Evolutionary conservation across 53 echinoderm and acorn worm genomes (phyloP).

Genomic region (Holothuria scabra): DNA sequence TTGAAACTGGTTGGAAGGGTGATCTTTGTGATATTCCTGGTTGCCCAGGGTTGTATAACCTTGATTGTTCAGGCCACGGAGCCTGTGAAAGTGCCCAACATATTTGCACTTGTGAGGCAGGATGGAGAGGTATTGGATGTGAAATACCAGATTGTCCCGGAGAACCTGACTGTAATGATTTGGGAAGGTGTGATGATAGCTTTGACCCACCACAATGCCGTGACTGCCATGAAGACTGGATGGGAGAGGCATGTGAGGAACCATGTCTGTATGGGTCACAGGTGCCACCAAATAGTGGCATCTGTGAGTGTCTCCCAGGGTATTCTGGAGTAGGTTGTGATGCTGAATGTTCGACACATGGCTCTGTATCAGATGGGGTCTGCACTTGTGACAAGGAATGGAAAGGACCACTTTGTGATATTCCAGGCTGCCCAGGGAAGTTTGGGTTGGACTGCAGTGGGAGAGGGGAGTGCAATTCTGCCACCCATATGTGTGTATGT

Average conservation of each 20-base stretch:
- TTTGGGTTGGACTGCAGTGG: constrained; percentile 72
- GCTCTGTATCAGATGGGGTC: constrained; percentile 58
- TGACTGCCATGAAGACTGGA: constrained; percentile 80
- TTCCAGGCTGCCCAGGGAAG: constrained; percentile 78
- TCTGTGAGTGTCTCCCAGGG: constrained; percentile 70
- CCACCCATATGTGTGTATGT: constrained; percentile 79
- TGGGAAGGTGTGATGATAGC: constrained; percentile 78
- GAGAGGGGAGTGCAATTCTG: constrained; percentile 84
- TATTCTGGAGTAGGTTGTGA: constrained; percentile 91
- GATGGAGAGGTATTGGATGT: constrained; percentile 84
- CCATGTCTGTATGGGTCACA: constrained; percentile 82
- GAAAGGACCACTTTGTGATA: constrained; percentile 80
- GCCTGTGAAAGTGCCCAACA: constrained; percentile 86
- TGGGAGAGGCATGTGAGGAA: constrained; percentile 94
- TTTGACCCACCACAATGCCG: constrained; percentile 86
- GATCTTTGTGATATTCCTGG: constrained; percentile 88
- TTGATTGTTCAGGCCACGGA: constrained; percentile 84
- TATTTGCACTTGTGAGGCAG: constrained; percentile 77
- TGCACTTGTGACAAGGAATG: constrained; percentile 77
- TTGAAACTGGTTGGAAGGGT: constrained; percentile 85
- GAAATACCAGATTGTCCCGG: constrained; percentile 87
- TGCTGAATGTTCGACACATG: constrained; percentile 85
- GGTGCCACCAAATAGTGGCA: constrained; percentile 83
- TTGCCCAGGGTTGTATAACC: constrained; percentile 73
- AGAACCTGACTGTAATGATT: constrained; percentile 76